Evolutionary conservation across 2,888 invertebrate genomes (phyloP).

Genomic region (Pristionchus exspectatus): DNA sequence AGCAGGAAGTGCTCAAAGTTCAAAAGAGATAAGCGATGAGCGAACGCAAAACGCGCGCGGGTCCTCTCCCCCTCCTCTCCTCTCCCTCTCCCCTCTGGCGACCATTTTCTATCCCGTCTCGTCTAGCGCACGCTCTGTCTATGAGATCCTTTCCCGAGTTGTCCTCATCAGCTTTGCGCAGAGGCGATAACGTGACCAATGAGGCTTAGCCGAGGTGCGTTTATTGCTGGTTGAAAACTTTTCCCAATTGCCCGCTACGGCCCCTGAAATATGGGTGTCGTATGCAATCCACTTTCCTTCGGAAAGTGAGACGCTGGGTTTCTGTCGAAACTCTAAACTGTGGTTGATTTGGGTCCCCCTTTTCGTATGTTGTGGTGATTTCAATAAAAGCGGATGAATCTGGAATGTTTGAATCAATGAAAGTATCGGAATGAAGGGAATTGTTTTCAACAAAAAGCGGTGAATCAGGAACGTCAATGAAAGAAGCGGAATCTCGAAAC

Average conservation of each 20-base stretch:
- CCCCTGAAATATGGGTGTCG: conserved; percentile 72
- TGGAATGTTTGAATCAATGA: too few relatives aligned
- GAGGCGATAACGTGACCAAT: conserved; percentile 78
- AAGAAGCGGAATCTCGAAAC: too few relatives aligned
- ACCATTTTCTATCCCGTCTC: not conserved
- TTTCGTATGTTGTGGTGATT: too few relatives aligned
- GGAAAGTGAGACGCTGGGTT: too few relatives aligned
- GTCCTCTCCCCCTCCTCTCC: not conserved
- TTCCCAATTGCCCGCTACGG: conserved; percentile 76
- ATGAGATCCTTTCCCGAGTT: not conserved
- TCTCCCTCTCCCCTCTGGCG: not conserved
- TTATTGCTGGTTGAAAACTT: conserved; percentile 79
- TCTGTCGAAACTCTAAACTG: too few relatives aligned
- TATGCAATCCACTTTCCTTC: too few relatives aligned
- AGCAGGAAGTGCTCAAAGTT: not conserved
- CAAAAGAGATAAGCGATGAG: not conserved
- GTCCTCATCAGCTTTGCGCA: conserved; percentile 71
- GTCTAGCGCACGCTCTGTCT: not conserved
- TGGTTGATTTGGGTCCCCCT: too few relatives aligned
- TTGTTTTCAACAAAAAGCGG: too few relatives aligned
- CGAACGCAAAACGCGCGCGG: not conserved
- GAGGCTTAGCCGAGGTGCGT: conserved; percentile 78
- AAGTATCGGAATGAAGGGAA: too few relatives aligned
- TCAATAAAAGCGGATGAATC: too few relatives aligned
- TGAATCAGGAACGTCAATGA: too few relatives aligned